These are phyloP conservation scores for Pollimyrus isidori DNA, from an alignment of 2,113 vertebrate species.

Conservation along the genomic window DNA sequence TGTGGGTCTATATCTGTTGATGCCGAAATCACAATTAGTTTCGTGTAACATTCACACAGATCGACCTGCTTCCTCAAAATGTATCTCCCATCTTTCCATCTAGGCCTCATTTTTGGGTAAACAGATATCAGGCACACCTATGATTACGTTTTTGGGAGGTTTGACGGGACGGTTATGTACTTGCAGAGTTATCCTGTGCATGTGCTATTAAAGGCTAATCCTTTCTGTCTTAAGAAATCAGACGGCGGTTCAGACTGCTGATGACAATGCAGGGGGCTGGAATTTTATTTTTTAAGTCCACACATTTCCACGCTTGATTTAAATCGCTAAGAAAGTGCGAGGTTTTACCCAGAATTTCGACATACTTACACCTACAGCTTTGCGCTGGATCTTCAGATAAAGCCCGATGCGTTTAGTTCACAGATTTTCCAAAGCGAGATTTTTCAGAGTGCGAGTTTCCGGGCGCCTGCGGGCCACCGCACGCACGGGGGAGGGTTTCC, in stretches of 20 bases:
- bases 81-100: slow-evolving; percentile 25
- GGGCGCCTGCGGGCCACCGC: background rate
- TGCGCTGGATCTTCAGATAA: background rate
- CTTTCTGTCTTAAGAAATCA: background rate
- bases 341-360: background rate
- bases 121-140: background rate
- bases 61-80: slow-evolving; percentile 40
- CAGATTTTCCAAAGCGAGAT: background rate
- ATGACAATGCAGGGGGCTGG: background rate
- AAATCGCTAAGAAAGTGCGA: background rate
- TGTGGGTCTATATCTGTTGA: slow-evolving; percentile 16
- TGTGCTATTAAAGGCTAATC: background rate
- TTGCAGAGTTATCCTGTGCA: background rate
- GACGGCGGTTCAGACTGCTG: background rate
- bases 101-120: slow-evolving; percentile 28
- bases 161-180: background rate
- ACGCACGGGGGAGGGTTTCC: background rate
- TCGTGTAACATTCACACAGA: slow-evolving; percentile 25
- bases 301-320: background rate
- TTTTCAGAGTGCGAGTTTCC: background rate
- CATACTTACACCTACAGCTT: background rate
- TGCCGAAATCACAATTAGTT: slow-evolving; percentile 21
- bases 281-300: background rate
- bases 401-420: background rate
- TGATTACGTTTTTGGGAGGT: background rate